A percentile compares a stretch with the other conserved stretches of the same genome.
Conservation (phyloP, 92 coral and sea anemone genomes). For the Phenganax stokvisi region DNA sequence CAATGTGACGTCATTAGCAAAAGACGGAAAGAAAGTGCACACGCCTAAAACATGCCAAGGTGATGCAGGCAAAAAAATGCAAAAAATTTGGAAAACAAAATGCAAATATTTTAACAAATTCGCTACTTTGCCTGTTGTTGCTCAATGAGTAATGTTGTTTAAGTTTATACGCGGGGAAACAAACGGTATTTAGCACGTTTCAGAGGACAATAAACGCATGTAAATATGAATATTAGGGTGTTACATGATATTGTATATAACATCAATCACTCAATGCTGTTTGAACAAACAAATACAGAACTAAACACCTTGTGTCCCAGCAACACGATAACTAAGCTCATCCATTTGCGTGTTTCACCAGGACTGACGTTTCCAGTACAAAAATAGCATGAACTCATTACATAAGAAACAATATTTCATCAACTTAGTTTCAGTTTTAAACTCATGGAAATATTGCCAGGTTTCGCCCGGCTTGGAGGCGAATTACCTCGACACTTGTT, state of each 20-base stretch:
- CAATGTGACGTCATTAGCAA: slow-evolving; percentile 33
- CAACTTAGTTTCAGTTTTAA: no score
- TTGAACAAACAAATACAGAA: no score
- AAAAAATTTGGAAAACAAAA: neutral
- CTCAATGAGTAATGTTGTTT: neutral
- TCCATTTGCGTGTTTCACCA: no score
- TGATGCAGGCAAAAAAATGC: neutral
- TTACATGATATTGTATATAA: neutral
- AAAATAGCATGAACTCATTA: no score
- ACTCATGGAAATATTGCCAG: no score
- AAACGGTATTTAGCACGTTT: neutral
- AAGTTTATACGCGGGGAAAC: neutral
- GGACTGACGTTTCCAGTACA: no score
- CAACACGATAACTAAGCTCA: neutral
- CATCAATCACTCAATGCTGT: slow-evolving; percentile 8
- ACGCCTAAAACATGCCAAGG: slow-evolving; percentile 1
- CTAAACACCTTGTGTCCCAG: neutral
- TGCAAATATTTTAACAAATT: neutral
- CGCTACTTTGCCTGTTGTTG: neutral
- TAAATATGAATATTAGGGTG: neutral
- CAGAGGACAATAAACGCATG: neutral
- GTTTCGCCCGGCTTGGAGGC: no score
- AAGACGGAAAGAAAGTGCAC: slow-evolving; percentile 15
- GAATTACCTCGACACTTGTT: no score
- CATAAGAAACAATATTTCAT: no score